Conservation (phyloP, 2,113 vertebrate species). For the Progne subis region DNA sequence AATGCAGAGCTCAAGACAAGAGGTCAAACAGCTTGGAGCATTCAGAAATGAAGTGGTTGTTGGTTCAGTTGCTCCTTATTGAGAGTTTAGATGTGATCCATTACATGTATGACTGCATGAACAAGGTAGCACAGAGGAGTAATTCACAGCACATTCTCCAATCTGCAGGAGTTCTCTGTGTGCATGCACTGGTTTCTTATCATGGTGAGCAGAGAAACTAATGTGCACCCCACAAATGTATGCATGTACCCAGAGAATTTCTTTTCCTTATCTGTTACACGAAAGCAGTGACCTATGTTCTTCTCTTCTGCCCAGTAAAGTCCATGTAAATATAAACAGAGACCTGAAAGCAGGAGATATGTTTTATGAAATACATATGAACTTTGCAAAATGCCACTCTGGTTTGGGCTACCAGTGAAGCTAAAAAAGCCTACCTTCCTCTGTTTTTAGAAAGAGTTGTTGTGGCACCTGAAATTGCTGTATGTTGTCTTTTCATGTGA, state of each 20-base stretch:
- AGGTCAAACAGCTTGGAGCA: not conserved
- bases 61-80: not conserved
- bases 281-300: not conserved
- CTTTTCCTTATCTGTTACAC: not conserved
- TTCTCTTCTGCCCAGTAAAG: not conserved
- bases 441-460: not conserved
- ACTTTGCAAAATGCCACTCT: not conserved
- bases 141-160: not conserved
- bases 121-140: not conserved
- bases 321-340: not conserved
- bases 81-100: not conserved
- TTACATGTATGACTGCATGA: not conserved
- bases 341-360: not conserved
- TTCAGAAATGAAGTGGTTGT: not conserved
- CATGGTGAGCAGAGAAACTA: not conserved
- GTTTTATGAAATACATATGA: not conserved
- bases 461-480: not conserved
- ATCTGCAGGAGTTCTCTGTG: not conserved
- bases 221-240: not conserved
- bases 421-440: not conserved
- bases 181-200: not conserved
- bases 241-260: not conserved
- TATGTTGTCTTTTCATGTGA: not conserved
- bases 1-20: not conserved
- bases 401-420: not conserved